phyloP scores from a whole-genome alignment of 1,140 invertebrate species.

The Teleogryllus occipitalis region DNA sequence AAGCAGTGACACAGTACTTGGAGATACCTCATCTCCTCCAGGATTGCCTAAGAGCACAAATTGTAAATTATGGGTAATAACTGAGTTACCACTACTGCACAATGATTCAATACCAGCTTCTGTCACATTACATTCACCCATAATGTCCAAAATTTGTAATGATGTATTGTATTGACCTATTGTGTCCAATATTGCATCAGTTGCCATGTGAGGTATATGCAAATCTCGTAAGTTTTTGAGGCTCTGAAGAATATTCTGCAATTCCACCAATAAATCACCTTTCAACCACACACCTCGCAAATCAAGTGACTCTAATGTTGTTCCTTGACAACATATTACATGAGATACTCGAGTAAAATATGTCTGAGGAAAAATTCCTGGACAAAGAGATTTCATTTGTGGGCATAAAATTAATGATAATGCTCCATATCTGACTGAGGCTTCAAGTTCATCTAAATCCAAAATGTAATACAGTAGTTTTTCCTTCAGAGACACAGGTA shows the following conservation, averaged over 20 bases:
- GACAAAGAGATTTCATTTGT: slow-evolving; percentile 50
- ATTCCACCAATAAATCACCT: neutral
- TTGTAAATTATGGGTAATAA: neutral
- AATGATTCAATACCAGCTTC: slow-evolving; percentile 9
- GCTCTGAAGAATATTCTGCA: slow-evolving; percentile 2
- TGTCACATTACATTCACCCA: slow-evolving; percentile 7
- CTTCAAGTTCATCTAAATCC: slow-evolving; percentile 51
- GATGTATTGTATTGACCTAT: neutral
- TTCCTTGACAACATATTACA: slow-evolving; percentile 48
- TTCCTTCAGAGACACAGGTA: slow-evolving; percentile 48
- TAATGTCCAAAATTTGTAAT: slow-evolving; percentile 8
- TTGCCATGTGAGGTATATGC: slow-evolving; percentile 11
- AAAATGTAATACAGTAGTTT: slow-evolving; percentile 52
- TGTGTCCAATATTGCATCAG: neutral
- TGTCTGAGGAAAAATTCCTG: slow-evolving; percentile 53
- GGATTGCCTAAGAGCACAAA: slow-evolving; percentile 54
- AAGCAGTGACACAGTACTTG: slow-evolving; percentile 41
- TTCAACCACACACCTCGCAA: slow-evolving; percentile 53
- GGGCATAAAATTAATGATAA: slow-evolving; percentile 50
- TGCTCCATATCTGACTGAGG: slow-evolving; percentile 50
- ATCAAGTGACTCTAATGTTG: slow-evolving; percentile 49
- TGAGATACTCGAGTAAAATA: slow-evolving; percentile 56
- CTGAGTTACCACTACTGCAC: neutral
- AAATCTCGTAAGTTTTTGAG: slow-evolving; percentile 4
- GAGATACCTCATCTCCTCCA: slow-evolving; percentile 44